Percentiles rank a stretch among this genome's conserved stretches.
Conservation (phyloP, 2,888 invertebrate genomes). For the Dichetophora obliterata region DNA sequence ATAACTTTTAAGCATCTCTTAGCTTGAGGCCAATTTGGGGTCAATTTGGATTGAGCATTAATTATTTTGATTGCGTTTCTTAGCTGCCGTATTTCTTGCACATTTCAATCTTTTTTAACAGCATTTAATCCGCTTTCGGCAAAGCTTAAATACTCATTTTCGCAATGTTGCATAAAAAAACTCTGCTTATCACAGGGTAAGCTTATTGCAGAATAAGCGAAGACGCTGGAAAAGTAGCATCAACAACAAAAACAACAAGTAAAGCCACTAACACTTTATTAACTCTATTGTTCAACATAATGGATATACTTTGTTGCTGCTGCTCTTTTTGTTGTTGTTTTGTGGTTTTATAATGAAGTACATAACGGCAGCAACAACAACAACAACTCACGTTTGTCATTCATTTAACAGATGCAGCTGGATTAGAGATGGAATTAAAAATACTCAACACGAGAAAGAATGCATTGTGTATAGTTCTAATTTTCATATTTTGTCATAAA, state of each 20-base stretch:
- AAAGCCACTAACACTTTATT: not conserved
- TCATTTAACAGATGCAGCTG: not conserved
- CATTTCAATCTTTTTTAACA: no score
- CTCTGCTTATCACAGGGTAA: not conserved
- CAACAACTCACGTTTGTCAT: not conserved
- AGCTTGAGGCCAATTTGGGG: no score
- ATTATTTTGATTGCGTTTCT: no score
- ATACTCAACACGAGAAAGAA: not conserved
- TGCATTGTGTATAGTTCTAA: no score
- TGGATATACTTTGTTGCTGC: not conserved
- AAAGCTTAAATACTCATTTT: no score
- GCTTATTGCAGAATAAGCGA: not conserved
- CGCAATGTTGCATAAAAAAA: no score
- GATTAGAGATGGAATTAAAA: conserved; percentile 10
- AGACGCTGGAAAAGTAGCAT: not conserved
- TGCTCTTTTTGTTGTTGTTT: not conserved
- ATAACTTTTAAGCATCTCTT: no score
- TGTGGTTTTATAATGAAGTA: not conserved
- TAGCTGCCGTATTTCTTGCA: no score
- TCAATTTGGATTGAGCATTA: no score
- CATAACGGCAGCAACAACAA: not conserved
- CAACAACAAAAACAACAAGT: conserved; percentile 6
- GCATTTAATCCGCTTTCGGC: no score
- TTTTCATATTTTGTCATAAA: no score
- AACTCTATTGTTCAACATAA: not conserved